Conservation (phyloP, 2,797 vertebrate species). For the Enteromius paludinosus region DNA sequence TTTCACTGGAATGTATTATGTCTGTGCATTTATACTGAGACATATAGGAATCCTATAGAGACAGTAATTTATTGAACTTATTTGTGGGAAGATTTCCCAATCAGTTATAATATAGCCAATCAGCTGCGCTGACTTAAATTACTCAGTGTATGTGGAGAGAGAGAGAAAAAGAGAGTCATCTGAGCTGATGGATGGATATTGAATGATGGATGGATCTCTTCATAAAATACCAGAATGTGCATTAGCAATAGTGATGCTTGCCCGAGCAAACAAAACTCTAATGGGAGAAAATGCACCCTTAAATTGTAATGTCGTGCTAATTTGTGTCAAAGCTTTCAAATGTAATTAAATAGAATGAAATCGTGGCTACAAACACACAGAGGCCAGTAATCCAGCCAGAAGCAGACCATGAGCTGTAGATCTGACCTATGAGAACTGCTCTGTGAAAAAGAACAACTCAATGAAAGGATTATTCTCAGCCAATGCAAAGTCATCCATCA, state of each 20-base stretch:
- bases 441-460: conserved; percentile 44
- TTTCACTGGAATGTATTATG: not conserved
- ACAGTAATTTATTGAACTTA: not conserved
- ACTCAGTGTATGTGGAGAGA: not conserved
- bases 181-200: not conserved
- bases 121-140: conserved; percentile 1
- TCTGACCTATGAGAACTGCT: conserved; percentile 22
- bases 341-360: not conserved
- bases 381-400: not conserved
- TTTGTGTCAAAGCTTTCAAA: not conserved
- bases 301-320: not conserved
- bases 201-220: not conserved
- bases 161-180: not conserved
- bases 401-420: not conserved
- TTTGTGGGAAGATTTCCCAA: not conserved
- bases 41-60: not conserved
- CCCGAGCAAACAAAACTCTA: not conserved
- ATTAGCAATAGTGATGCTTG: not conserved
- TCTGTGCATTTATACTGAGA: not conserved
- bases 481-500: conserved; percentile 40
- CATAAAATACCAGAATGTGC: not conserved
- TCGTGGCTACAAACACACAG: not conserved
- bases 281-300: not conserved
- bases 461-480: conserved; percentile 35
- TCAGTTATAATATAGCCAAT: conserved; percentile 11